Base-by-base conservation (phyloP, 1,140 invertebrate genomes). In the Mycetomoellerius zeteki region DNA sequence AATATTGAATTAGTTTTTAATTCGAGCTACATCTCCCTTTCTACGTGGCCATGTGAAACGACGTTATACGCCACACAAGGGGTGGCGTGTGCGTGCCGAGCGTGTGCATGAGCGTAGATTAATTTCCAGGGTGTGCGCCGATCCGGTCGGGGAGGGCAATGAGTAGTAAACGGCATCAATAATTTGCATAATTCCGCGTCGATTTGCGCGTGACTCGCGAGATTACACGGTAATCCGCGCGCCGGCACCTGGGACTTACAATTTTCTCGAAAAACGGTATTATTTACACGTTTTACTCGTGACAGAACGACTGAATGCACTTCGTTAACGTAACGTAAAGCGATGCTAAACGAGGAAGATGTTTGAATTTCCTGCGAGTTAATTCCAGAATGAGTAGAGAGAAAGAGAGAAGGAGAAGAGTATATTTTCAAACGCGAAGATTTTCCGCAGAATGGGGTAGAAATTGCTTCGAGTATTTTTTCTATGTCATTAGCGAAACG, bases 1-100 rank as follows among this genome's bases (percentile, higher is more conserved):
- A 91, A 93, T 92, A 90, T 92, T 90, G 90, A 87, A 93, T 93
- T 93, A 92, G 88, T 93, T 93, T 93, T 93, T 93, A 93, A 93
- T 93, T 93, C 73, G 87, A 72, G 60, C 58, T 24, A 21, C 65
- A 30, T 54, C 33, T 37, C 54, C 7, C 47, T 19, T 33, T 56
- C 54, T n/a, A 7, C 37, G 16, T 65, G 64, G 54, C 78, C 69
- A 33, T 47, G 7, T 54, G 24, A 47, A 86, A 33, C 62, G 65
- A 19, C 16, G 56, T 33, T 2, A 0, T 1, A 0, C 27, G 56
- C 30, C 6, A 1, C 24, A 50, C 14, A 8, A 27, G 54, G 75
- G 69, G 69, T 27, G 47, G 71, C 50, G 62, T 60, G 62, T 69
- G 86, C 78, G 78, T 84, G 78, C 12, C 47, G 62, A 50, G 62